Conservation (phyloP, 1,140 invertebrate genomes). For the Hormaphis cornu region DNA sequence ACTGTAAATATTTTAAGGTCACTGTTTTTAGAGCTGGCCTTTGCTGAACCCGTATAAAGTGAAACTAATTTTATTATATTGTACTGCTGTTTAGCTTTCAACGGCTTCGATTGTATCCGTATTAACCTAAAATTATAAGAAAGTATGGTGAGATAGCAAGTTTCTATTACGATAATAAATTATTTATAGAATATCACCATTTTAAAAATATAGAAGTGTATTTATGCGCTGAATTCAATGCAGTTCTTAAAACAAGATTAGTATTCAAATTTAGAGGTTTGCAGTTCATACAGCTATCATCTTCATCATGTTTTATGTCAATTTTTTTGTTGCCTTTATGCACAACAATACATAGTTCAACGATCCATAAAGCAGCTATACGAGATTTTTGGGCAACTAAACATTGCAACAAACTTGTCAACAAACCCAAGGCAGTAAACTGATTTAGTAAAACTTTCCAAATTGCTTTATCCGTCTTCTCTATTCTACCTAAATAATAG, state of each 20-base stretch:
- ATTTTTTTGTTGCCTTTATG: neutral
- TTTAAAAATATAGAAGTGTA: slow-evolving; percentile 16
- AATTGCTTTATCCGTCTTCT: neutral
- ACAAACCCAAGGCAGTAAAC: neutral
- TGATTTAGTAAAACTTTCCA: slow-evolving; percentile 3
- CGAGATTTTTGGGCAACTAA: neutral
- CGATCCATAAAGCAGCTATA: slow-evolving; percentile 3
- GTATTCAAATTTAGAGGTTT: neutral
- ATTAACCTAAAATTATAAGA: neutral
- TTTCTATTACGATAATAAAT: neutral
- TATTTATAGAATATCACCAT: neutral
- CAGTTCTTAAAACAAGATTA: slow-evolving; percentile 6
- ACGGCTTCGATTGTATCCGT: neutral
- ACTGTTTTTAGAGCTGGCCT: neutral
- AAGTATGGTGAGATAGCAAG: neutral
- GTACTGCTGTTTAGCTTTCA: neutral
- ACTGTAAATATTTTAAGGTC: neutral
- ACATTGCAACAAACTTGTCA: slow-evolving; percentile 10
- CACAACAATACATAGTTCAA: slow-evolving; percentile 11
- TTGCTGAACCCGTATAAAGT: neutral
- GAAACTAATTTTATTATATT: neutral
- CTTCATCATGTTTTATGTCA: neutral
- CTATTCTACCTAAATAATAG: slow-evolving; percentile 3
- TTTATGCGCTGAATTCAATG: slow-evolving; percentile 1
- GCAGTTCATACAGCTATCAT: neutral